phyloP scores from a whole-genome alignment of 2,888 invertebrate genomes.

The Lasius fuliginosus region DNA sequence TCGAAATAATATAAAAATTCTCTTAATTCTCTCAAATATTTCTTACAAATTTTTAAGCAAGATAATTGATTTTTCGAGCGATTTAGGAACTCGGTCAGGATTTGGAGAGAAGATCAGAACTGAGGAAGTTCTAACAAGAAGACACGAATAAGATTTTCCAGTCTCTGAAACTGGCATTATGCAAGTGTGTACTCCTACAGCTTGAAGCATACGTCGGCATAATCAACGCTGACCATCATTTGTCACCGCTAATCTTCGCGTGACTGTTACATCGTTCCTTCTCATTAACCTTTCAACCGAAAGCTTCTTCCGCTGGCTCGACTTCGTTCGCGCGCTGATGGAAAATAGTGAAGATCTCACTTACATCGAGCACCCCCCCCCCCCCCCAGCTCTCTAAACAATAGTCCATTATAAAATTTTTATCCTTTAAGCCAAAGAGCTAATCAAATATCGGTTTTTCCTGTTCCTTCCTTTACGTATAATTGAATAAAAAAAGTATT shows the following conservation, averaged over 20 bases:
- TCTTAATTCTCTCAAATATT: not conserved
- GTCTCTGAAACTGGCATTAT: slow-evolving; percentile 17
- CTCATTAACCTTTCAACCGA: slow-evolving; percentile 55
- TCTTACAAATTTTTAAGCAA: too few species aligned
- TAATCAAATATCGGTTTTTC: not conserved
- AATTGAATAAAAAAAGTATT: not conserved
- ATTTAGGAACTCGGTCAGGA: not conserved
- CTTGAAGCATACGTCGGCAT: slow-evolving; percentile 10
- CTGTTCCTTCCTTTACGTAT: not conserved
- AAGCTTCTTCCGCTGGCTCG: slow-evolving; percentile 41
- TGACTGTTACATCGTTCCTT: slow-evolving; percentile 45
- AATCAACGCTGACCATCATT: slow-evolving; percentile 40
- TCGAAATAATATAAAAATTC: not conserved
- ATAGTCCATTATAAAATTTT: slow-evolving; percentile 8
- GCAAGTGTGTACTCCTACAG: slow-evolving; percentile 23
- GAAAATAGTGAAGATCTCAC: slow-evolving; percentile 38
- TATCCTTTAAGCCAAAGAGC: not conserved
- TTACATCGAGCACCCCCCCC: slow-evolving; percentile 36
- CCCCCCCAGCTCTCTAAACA: slow-evolving; percentile 14
- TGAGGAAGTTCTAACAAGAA: not conserved
- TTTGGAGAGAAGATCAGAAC: not conserved
- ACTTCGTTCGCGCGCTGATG: slow-evolving; percentile 12
- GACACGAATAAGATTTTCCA: not conserved
- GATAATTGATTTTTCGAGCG: not conserved
- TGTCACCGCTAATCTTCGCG: slow-evolving; percentile 52